Conservation (phyloP, 2,113 vertebrate genomes). For the Laticauda laticaudata region DNA sequence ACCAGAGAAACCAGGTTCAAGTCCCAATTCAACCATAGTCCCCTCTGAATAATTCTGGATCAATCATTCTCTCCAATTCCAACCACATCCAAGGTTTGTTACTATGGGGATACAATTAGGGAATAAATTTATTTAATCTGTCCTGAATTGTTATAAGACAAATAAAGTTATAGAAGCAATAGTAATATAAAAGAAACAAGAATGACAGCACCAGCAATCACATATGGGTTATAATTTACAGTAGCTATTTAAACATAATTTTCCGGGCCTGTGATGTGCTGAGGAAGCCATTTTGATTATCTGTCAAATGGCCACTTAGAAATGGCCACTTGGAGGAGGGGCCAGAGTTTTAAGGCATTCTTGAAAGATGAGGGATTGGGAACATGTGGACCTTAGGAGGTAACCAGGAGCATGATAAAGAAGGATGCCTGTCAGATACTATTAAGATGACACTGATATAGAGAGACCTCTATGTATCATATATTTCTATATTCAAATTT, state of each 20-base stretch:
- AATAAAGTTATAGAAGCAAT: neutral
- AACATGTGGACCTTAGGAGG: neutral
- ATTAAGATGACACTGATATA: neutral
- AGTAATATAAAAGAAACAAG: neutral
- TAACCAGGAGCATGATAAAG: neutral
- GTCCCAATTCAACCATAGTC: neutral
- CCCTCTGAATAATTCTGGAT: neutral
- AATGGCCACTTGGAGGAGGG: neutral
- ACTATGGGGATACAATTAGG: neutral
- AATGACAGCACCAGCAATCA: neutral
- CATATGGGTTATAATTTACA: neutral
- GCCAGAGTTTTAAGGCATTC: neutral
- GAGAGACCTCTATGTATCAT: neutral
- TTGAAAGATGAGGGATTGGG: neutral
- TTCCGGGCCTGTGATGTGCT: neutral
- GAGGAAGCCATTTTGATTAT: neutral
- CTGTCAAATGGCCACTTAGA: neutral
- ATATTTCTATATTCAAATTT: neutral
- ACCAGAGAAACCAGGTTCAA: neutral
- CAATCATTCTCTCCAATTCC: neutral
- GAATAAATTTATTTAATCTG: neutral
- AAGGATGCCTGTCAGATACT: neutral
- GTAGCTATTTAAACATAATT: neutral
- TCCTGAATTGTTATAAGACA: neutral
- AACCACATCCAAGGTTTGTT: neutral